These are phyloP conservation scores for Metridium senile DNA, from an alignment of 92 coral and sea anemone species.

Conservation along the genomic window DNA sequence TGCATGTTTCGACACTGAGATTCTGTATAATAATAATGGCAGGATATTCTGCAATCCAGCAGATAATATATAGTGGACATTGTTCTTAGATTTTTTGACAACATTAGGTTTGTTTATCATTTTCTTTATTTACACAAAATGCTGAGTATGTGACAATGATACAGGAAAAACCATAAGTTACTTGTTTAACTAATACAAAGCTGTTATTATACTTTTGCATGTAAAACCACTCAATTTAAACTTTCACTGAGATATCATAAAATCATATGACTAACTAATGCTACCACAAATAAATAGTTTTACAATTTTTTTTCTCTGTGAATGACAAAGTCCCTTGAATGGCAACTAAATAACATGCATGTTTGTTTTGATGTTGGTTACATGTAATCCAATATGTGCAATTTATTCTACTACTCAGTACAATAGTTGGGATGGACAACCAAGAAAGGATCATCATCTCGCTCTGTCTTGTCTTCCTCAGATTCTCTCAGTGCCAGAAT, in stretches of 20 bases:
- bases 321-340: neutral
- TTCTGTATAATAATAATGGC: no score
- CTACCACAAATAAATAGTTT: neutral
- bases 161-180: neutral
- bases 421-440: constrained; percentile 96
- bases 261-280: neutral
- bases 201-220: no score
- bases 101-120: neutral
- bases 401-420: constrained; percentile 50
- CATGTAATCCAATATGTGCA: no score
- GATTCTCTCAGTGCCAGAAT: constrained; percentile 71
- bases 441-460: constrained; percentile 85
- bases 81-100: neutral
- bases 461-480: constrained; percentile 54
- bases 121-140: neutral
- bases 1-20: no score
- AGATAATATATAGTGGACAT: no score
- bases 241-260: neutral
- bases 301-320: neutral
- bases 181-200: no score
- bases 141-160: constrained; percentile 8
- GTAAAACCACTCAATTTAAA: neutral
- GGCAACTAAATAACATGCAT: neutral
- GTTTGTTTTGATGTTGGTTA: no score
- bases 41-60: no score